Percentiles rank a stretch among this genome's conserved stretches.
phyloP scores from a whole-genome alignment of 1,140 invertebrate genomes.

The Sycobia sp. region DNA sequence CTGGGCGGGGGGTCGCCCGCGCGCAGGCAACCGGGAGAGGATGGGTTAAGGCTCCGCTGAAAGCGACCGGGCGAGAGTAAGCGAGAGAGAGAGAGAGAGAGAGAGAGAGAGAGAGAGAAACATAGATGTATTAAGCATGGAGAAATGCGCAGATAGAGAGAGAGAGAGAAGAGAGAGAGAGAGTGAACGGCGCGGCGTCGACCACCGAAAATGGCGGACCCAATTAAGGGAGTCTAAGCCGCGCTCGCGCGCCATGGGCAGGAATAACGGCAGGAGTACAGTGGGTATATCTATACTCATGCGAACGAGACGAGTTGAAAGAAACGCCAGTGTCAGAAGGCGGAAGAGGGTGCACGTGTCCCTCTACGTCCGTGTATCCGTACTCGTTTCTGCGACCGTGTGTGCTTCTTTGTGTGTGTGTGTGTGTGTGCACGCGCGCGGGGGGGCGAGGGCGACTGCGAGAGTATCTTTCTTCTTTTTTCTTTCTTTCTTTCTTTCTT shows the following conservation, averaged over 20 bases:
- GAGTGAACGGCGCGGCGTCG: slow-evolving; percentile 45
- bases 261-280: slow-evolving; percentile 23
- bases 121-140: too few relatives aligned
- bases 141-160: too few relatives aligned
- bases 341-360: not conserved
- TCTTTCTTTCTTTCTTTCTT: not conserved
- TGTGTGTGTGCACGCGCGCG: not conserved
- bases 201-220: slow-evolving; percentile 61
- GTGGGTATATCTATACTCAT: too few relatives aligned
- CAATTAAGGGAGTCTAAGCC: slow-evolving; percentile 56
- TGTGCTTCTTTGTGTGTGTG: too few relatives aligned
- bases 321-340: too few relatives aligned
- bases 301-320: too few relatives aligned
- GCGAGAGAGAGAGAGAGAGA: slow-evolving; percentile 4
- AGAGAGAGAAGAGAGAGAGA: too few relatives aligned
- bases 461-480: not conserved
- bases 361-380: too few relatives aligned
- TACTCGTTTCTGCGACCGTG: too few relatives aligned
- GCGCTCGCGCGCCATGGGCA: slow-evolving; percentile 35
- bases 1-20: not conserved
- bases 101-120: slow-evolving; percentile 21
- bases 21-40: too few relatives aligned
- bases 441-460: not conserved
- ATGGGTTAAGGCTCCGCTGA: too few relatives aligned
- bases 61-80: not conserved